phyloP scores from a whole-genome alignment of 2,797 vertebrate species.

The Aulostomus chinensis region DNA sequence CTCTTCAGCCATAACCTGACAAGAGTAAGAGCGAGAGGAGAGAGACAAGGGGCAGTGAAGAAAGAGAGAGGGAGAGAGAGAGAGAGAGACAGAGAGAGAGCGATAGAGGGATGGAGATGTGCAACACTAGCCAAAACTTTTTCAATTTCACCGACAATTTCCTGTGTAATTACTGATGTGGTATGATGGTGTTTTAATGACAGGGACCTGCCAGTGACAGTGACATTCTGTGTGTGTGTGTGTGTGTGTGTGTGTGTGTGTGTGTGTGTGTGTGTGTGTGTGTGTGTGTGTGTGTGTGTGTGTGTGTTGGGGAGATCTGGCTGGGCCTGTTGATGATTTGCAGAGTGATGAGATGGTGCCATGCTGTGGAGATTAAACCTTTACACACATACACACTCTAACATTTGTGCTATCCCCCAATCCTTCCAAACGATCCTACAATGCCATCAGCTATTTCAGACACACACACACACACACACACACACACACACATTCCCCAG shows the following conservation, averaged over 20 bases:
- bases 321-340: conserved; percentile 70
- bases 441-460: conserved; percentile 63
- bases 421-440: conserved; percentile 44
- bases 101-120: conserved; percentile 74
- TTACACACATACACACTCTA: conserved; percentile 9
- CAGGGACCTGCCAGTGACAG: conserved; percentile 74
- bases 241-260: conserved; percentile 24
- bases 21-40: no score
- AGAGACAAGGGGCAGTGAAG: no score
- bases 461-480: conserved; percentile 34
- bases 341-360: conserved; percentile 76
- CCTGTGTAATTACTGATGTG: conserved; percentile 85
- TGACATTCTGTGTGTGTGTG: conserved; percentile 60
- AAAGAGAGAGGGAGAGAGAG: conserved; percentile 19
- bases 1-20: conserved; percentile 66
- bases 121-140: conserved; percentile 81
- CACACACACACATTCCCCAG: conserved; percentile 4
- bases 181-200: conserved; percentile 84
- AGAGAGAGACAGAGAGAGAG: conserved; percentile 27
- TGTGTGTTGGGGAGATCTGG: conserved; percentile 54
- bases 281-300: conserved; percentile 25
- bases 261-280: conserved; percentile 20
- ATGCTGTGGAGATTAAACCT: conserved; percentile 73
- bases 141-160: conserved; percentile 86
- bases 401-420: neutral